Evolutionary conservation across 2,888 invertebrate genomes (phyloP).

Genomic region (Archaeoteleia sp.): DNA sequence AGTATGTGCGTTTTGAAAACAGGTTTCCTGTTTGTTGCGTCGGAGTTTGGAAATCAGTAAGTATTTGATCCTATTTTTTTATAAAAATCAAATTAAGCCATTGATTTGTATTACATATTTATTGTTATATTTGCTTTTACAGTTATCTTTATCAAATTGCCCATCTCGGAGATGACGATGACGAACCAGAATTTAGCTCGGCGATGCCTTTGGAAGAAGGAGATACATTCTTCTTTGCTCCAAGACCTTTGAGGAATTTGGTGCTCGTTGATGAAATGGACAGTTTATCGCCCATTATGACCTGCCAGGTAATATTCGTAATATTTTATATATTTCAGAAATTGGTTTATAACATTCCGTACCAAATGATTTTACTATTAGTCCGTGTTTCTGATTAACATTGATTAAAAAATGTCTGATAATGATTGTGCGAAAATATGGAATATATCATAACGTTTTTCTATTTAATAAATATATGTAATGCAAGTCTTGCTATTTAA

Average conservation of each 20-base stretch:
- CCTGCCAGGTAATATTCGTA: constrained; percentile 78
- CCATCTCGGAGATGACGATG: constrained; percentile 99
- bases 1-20: constrained; percentile 99
- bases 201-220: constrained; percentile 99
- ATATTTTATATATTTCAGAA: constrained; percentile 5
- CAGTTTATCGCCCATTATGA: constrained; percentile 93
- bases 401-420: constrained; percentile 68
- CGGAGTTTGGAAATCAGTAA: constrained; percentile 99
- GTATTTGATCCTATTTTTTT: constrained; percentile 73
- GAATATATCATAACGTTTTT: constrained; percentile 3
- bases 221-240: constrained; percentile 99
- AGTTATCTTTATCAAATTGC: constrained; percentile 99
- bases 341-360: background rate
- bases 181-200: constrained; percentile 98
- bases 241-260: constrained; percentile 92
- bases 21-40: constrained; percentile 98
- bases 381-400: constrained; percentile 73
- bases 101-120: background rate
- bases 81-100: constrained; percentile 3
- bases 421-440: constrained; percentile 59
- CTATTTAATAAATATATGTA: background rate
- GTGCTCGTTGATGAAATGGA: constrained; percentile 98
- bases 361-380: constrained; percentile 55
- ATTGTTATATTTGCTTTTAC: constrained; percentile 58
- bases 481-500: background rate